Base-by-base conservation (phyloP, 2,888 invertebrate species). In the Alentia gelatinosa region DNA sequence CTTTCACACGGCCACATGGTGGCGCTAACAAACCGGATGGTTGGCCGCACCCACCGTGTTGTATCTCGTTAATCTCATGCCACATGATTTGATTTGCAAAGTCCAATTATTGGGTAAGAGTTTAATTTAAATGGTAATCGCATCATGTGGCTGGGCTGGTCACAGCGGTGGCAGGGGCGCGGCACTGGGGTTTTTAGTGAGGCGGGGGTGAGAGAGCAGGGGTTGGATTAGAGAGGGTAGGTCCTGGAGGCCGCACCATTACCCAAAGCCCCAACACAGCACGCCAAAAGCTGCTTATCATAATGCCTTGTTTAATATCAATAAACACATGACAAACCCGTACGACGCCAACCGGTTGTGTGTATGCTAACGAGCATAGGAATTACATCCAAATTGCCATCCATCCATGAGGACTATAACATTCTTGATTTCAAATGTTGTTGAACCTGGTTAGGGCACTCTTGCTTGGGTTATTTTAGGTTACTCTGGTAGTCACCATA, bases 61-160 rank as follows among this genome's bases (percentile, higher is more conserved):
- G 86, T 86, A 86, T 86, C 86, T 86, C 86, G 47, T 86, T 86
- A 86, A 86, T 86, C 86, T 86, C 86, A 50, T 33, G 47, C 47
- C 86, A 86, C 86, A 86, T 86, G 86, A 86, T 86, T 47, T 86
- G 86, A 86, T 86, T 86, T 86, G 86, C 86, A 86, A 86, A 86
- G 47, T 86, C 86, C 86, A 86, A 86, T 86, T 86, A 86, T 86
- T 86, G 86, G 86, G 86, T 86, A 86, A 86, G 86, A 86, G 86
- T 86, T 86, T 86, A 86, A 86, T 86, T 86, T 86, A 86, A 86
- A 86, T 86, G 86, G 86, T 86, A 86, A 86, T 86, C 86, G 33
- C 86, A 86, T 86, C 86, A 42, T 30, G 86, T 47, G 86, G 47
- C 33, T 86, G 86, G 86, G 40, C 39, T n/a, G 42, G 37, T 47